Evolutionary conservation across 2,888 invertebrate genomes (phyloP).

Genomic region (Drosophila putrida): DNA sequence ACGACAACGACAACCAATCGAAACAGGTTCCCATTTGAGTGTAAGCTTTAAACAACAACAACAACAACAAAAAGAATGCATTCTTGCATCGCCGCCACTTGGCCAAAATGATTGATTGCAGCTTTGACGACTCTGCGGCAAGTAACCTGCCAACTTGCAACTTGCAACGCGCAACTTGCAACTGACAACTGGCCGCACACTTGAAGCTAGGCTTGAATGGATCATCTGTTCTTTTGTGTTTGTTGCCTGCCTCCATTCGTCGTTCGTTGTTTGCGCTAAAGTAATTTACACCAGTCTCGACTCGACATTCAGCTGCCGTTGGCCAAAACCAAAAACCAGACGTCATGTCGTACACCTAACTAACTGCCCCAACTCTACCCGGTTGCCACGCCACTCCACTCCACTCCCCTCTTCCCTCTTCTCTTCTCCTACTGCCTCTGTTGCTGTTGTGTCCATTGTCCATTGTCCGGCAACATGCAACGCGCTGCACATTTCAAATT

Average conservation of each 20-base stretch:
- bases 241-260: slow-evolving; percentile 3
- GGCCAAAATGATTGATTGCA: slow-evolving; percentile 81
- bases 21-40: slow-evolving; percentile 75
- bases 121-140: slow-evolving; percentile 77
- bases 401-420: not conserved
- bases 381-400: not conserved
- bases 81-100: slow-evolving; percentile 55
- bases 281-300: slow-evolving; percentile 61
- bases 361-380: slow-evolving; percentile 27
- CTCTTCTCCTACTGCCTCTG: not conserved
- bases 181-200: slow-evolving; percentile 48
- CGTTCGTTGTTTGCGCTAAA: slow-evolving; percentile 47
- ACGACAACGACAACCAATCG: slow-evolving; percentile 35
- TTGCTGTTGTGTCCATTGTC: slow-evolving; percentile 1
- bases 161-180: slow-evolving; percentile 34
- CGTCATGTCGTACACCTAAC: slow-evolving; percentile 57
- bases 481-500: slow-evolving; percentile 73
- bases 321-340: slow-evolving; percentile 31
- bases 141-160: slow-evolving; percentile 51
- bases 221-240: slow-evolving; percentile 41
- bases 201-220: slow-evolving; percentile 43
- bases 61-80: slow-evolving; percentile 35
- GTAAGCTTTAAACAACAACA: no score
- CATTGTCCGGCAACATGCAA: slow-evolving; percentile 61
- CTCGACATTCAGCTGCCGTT: slow-evolving; percentile 64